phyloP scores from a whole-genome alignment of 2,113 vertebrate genomes.

The Saguinus midas region DNA sequence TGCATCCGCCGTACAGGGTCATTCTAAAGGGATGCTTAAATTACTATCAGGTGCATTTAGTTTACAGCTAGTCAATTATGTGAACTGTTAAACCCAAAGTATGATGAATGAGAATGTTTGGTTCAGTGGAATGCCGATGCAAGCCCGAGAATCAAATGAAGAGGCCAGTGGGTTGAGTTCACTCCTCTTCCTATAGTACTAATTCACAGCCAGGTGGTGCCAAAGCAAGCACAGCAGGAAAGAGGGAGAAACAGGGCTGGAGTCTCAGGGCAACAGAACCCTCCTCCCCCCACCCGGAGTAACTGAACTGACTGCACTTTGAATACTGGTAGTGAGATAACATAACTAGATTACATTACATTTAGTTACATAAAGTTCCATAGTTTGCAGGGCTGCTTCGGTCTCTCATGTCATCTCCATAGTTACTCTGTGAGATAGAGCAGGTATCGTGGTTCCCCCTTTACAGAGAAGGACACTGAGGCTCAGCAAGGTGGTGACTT shows the following conservation, averaged over 20 bases:
- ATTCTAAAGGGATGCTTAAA: too few relatives aligned
- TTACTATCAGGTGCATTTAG: too few relatives aligned
- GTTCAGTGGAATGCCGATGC: not conserved
- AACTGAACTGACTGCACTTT: too few relatives aligned
- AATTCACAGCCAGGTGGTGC: not conserved
- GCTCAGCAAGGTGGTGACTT: not conserved
- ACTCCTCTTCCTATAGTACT: not conserved
- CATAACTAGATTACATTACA: too few relatives aligned
- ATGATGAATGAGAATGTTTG: not conserved
- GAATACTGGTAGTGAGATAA: not conserved
- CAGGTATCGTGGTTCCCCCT: not conserved
- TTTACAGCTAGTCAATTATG: not conserved
- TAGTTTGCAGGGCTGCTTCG: not conserved
- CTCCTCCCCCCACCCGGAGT: not conserved
- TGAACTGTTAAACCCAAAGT: not conserved
- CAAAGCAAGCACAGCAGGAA: not conserved
- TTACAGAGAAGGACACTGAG: not conserved
- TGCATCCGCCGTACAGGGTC: too few relatives aligned
- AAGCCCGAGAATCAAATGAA: not conserved
- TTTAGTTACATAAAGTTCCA: not conserved
- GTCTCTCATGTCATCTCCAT: not conserved
- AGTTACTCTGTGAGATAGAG: not conserved
- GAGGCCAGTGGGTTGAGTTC: not conserved
- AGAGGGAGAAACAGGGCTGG: too few relatives aligned
- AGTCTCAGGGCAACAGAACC: not conserved